Percentiles rank a stretch among this genome's conserved stretches.
phyloP scores from a whole-genome alignment of 2,797 vertebrate genomes.

The Pangasius macronema region DNA sequence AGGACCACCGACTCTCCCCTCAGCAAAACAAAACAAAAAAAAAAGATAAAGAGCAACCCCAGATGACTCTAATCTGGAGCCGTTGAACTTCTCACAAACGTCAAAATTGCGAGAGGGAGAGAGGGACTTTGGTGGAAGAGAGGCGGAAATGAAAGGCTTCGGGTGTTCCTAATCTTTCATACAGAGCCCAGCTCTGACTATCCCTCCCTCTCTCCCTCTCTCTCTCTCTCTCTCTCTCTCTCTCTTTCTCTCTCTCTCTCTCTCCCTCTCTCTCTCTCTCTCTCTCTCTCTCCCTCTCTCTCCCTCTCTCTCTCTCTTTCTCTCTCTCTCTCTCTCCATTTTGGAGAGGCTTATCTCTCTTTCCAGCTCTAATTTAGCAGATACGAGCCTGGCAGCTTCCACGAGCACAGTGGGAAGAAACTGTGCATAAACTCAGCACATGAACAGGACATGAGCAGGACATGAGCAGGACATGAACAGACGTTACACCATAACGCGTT shows the following conservation, averaged over 20 bases:
- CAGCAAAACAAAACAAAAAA: conserved; percentile 29
- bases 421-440: conserved; percentile 20
- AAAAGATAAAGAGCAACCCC: conserved; percentile 49
- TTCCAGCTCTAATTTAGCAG: conserved; percentile 56
- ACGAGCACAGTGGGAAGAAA: conserved; percentile 26
- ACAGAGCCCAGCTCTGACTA: conserved; percentile 34
- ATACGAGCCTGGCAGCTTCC: conserved; percentile 46
- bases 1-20: conserved; percentile 33
- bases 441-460: conserved; percentile 16
- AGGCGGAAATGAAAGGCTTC: conserved; percentile 50
- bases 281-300: conserved; percentile 34
- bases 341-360: conserved; percentile 55
- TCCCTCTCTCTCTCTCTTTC: conserved; percentile 37
- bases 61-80: conserved; percentile 40
- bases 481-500: neutral
- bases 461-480: conserved; percentile 13
- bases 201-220: conserved; percentile 48
- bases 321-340: conserved; percentile 47
- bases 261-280: conserved; percentile 45
- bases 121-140: conserved; percentile 43
- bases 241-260: conserved; percentile 38
- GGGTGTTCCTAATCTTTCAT: conserved; percentile 52
- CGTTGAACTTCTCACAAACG: conserved; percentile 43
- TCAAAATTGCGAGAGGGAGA: conserved; percentile 58
- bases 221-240: conserved; percentile 36